These are phyloP conservation scores for Meandrusa payeni DNA, from an alignment of 2,888 invertebrate genomes.

Conservation along the genomic window DNA sequence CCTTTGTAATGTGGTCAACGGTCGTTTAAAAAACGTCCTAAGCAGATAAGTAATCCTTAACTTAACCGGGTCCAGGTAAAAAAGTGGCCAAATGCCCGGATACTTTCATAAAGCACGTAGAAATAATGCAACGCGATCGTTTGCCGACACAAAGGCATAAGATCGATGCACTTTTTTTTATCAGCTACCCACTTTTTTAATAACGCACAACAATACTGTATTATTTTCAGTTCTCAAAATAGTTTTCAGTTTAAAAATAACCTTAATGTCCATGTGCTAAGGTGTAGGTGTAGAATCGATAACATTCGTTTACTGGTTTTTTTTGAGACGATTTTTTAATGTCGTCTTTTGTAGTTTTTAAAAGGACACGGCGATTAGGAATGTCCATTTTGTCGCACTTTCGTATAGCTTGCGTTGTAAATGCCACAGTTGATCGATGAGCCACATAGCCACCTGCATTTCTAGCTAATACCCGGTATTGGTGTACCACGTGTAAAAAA, in stretches of 20 bases:
- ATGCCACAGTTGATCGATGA: slow-evolving; percentile 73
- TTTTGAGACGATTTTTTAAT: slow-evolving; percentile 47
- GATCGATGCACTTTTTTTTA: slow-evolving; percentile 63
- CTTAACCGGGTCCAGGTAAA: slow-evolving; percentile 18
- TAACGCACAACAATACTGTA: slow-evolving; percentile 21
- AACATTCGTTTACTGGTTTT: too few species aligned
- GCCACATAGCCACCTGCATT: slow-evolving; percentile 55
- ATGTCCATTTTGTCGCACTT: slow-evolving; percentile 66
- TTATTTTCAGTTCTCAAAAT: slow-evolving; percentile 6
- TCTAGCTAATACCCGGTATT: slow-evolving; percentile 31
- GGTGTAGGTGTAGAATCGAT: too few species aligned
- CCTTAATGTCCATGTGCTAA: too few species aligned
- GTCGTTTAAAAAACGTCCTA: too few species aligned
- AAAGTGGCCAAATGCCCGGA: slow-evolving; percentile 34
- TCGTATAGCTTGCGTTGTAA: slow-evolving; percentile 49
- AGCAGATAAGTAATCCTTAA: slow-evolving; percentile 27
- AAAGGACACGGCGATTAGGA: slow-evolving; percentile 70
- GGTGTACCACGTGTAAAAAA: slow-evolving; percentile 7
- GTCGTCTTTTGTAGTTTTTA: slow-evolving; percentile 62
- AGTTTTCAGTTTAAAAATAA: too few species aligned
- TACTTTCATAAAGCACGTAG: slow-evolving; percentile 45
- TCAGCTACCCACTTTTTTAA: slow-evolving; percentile 41
- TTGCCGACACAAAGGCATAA: slow-evolving; percentile 47
- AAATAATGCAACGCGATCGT: slow-evolving; percentile 28
- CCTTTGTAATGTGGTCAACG: too few species aligned